A percentile compares a stretch with the other conserved stretches of the same genome.
Evolutionary conservation across 2,113 vertebrate species (phyloP).

Genomic region (Labeo rohita): DNA sequence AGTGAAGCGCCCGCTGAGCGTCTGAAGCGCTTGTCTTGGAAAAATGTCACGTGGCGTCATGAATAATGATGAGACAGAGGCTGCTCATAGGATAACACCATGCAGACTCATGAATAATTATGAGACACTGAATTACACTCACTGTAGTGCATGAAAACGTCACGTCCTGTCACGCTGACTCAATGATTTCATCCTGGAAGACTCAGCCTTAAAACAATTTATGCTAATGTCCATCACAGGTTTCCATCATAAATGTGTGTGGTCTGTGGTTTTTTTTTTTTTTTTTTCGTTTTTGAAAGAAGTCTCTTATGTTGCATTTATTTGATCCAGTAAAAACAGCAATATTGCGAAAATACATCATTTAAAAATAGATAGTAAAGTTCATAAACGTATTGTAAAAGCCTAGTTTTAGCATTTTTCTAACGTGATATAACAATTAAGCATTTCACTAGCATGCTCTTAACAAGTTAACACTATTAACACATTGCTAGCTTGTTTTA

Average conservation of each 20-base stretch:
- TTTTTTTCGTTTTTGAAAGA: background rate
- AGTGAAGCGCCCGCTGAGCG: background rate
- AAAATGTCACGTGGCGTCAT: background rate
- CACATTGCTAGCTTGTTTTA: no score
- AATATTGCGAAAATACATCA: background rate
- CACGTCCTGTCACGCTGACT: background rate
- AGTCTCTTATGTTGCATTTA: background rate
- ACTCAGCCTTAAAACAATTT: background rate
- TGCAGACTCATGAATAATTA: background rate
- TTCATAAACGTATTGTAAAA: no score
- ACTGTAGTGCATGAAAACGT: conserved; percentile 17
- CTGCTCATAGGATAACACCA: conserved; percentile 4
- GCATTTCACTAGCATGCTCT: no score
- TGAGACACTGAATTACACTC: background rate
- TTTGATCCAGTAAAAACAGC: background rate
- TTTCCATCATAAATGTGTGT: background rate
- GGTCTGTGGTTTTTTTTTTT: background rate
- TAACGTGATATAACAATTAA: no score
- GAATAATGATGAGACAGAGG: background rate
- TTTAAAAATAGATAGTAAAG: background rate
- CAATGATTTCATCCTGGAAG: background rate
- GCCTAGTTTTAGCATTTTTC: no score
- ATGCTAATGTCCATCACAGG: background rate
- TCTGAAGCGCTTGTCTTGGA: background rate
- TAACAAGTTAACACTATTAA: no score